Conservation (phyloP, 2,113 vertebrate genomes). For the Amia ocellicauda region DNA sequence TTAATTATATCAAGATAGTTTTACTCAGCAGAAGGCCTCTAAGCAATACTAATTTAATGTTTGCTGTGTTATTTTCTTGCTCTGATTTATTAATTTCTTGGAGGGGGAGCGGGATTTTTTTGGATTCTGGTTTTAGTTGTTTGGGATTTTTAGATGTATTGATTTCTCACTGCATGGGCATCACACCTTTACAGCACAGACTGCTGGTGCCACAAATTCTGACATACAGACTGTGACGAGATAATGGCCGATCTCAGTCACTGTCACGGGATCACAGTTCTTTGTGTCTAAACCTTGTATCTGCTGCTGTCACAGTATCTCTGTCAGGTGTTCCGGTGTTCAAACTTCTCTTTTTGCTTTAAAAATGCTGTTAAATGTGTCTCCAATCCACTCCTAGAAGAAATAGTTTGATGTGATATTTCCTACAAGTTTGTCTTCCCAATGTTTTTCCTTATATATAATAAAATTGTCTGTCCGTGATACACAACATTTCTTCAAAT, state of each 20-base stretch:
- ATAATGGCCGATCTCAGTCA: slow-evolving; percentile 33
- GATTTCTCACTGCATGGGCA: slow-evolving; percentile 44
- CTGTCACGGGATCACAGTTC: slow-evolving; percentile 24
- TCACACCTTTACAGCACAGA: slow-evolving; percentile 16
- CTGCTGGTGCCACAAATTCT: slow-evolving; percentile 41
- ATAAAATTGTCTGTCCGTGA: no score
- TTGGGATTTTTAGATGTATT: slow-evolving; percentile 28
- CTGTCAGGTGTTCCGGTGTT: not conserved
- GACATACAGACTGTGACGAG: slow-evolving; percentile 35
- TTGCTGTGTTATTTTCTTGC: not conserved
- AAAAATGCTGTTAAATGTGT: no score
- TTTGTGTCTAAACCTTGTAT: no score
- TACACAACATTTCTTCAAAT: no score
- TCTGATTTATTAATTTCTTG: not conserved
- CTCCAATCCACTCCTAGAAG: no score
- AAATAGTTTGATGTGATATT: no score
- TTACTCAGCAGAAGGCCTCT: no score
- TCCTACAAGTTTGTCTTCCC: no score
- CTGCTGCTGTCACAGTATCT: not conserved
- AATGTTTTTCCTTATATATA: no score
- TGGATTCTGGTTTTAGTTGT: slow-evolving; percentile 5
- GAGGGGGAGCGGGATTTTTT: not conserved
- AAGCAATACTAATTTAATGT: no score
- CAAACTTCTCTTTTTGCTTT: not conserved
- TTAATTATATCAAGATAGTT: no score